Evolutionary conservation across 2,888 invertebrate genomes (phyloP).

Genomic region (Limenitis camilla): DNA sequence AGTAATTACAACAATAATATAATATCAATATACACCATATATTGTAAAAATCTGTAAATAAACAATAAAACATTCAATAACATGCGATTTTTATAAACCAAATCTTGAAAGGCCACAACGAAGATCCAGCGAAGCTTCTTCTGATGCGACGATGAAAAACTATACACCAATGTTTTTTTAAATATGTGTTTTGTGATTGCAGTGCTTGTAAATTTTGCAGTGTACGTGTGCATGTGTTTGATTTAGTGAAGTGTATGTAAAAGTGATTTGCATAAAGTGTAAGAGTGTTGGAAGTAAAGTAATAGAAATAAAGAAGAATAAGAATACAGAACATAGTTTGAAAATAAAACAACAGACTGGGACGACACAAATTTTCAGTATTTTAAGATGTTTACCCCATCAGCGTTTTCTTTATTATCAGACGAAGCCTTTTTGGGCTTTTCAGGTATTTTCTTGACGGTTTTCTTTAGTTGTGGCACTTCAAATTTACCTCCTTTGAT

Average conservation of each 20-base stretch:
- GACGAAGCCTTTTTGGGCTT: conserved; percentile 39
- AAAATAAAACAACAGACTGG: conserved; percentile 1
- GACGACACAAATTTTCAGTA: conserved; percentile 23
- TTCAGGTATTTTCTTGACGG: conserved; percentile 51
- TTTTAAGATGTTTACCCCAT: conserved; percentile 52
- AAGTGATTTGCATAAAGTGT: conserved; percentile 10
- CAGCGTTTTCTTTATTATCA: conserved; percentile 36
- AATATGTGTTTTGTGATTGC: conserved; percentile 9
- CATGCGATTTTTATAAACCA: conserved; percentile 55
- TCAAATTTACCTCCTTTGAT: conserved; percentile 68
- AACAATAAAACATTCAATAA: conserved; percentile 36
- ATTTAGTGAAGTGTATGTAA: not conserved
- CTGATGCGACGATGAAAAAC: not conserved
- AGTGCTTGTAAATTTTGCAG: too few relatives aligned
- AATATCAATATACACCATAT: conserved; percentile 10
- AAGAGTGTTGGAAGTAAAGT: conserved; percentile 6
- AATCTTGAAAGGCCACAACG: conserved; percentile 22
- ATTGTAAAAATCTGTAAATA: conserved; percentile 30
- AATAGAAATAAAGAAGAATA: conserved; percentile 11
- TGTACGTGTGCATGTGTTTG: not conserved
- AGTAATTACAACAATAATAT: not conserved
- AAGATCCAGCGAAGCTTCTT: conserved; percentile 28
- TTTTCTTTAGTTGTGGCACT: conserved; percentile 67
- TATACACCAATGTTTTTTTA: conserved; percentile 1
- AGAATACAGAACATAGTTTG: conserved; percentile 18